These are phyloP conservation scores for Dasypogon diadema DNA, from an alignment of 2,888 invertebrate genomes.

Conservation along the genomic window DNA sequence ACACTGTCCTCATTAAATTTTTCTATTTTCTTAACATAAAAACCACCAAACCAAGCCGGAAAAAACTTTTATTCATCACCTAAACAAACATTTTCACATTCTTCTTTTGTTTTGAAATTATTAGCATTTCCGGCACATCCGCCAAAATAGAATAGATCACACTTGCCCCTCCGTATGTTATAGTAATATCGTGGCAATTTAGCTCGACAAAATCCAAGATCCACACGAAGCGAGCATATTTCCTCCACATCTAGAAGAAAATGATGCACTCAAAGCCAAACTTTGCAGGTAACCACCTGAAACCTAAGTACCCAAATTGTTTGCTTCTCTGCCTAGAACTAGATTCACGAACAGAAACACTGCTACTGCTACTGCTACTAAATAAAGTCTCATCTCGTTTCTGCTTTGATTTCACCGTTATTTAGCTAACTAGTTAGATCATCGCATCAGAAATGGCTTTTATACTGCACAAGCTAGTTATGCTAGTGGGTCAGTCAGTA, in stretches of 20 bases:
- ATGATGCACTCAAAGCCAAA: background rate
- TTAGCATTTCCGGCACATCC: conserved; percentile 82
- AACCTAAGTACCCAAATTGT: conserved; percentile 11
- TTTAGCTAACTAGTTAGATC: background rate
- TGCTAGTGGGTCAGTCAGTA: conserved; percentile 6
- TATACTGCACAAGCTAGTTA: conserved; percentile 26
- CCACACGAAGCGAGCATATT: conserved; percentile 76
- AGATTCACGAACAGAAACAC: background rate
- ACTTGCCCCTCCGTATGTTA: conserved; percentile 67
- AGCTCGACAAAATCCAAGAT: conserved; percentile 81
- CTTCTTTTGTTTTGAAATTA: conserved; percentile 76
- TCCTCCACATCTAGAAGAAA: conserved; percentile 65
- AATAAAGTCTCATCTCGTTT: background rate
- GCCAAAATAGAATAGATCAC: conserved; percentile 79
- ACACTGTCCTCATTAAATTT: too few relatives aligned
- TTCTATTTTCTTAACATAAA: too few relatives aligned
- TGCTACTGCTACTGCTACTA: background rate
- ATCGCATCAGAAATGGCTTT: conserved; percentile 20
- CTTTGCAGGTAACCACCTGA: background rate
- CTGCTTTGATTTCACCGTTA: background rate
- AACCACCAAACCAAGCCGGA: too few relatives aligned
- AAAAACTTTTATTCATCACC: too few relatives aligned
- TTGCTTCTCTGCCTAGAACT: background rate
- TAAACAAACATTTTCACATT: conserved; percentile 68
- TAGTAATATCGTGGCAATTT: conserved; percentile 82